Conservation (phyloP, 2,797 vertebrate species). For the Intellagama lesueurii region DNA sequence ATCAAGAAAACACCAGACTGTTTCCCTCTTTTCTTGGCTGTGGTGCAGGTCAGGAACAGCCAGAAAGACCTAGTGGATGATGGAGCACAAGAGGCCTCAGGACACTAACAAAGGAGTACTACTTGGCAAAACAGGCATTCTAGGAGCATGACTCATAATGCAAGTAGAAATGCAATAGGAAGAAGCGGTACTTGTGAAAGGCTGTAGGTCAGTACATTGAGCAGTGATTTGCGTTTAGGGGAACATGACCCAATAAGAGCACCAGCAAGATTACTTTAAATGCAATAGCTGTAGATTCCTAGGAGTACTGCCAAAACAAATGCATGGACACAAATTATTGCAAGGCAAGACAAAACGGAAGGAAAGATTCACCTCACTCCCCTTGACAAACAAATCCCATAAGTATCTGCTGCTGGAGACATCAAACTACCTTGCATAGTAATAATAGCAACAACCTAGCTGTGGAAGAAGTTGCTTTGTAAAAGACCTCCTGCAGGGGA, state of each 20-base stretch:
- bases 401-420: background rate
- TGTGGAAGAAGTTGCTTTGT: background rate
- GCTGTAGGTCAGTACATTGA: background rate
- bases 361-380: background rate
- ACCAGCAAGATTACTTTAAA: background rate
- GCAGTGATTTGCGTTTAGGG: background rate
- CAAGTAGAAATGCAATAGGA: background rate
- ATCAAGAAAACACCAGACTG: background rate
- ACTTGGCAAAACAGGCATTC: background rate
- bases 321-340: background rate
- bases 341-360: slow-evolving; percentile 5
- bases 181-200: background rate
- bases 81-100: background rate
- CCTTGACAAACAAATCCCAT: background rate
- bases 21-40: background rate
- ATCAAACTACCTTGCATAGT: background rate
- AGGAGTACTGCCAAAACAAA: background rate
- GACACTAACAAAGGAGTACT: background rate
- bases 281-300: background rate
- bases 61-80: background rate
- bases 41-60: background rate
- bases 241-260: background rate
- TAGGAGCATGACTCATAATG: background rate
- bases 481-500: background rate
- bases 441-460: background rate